Base-by-base conservation (phyloP, 2,888 invertebrate genomes). In the Pemphredon lugubris region DNA sequence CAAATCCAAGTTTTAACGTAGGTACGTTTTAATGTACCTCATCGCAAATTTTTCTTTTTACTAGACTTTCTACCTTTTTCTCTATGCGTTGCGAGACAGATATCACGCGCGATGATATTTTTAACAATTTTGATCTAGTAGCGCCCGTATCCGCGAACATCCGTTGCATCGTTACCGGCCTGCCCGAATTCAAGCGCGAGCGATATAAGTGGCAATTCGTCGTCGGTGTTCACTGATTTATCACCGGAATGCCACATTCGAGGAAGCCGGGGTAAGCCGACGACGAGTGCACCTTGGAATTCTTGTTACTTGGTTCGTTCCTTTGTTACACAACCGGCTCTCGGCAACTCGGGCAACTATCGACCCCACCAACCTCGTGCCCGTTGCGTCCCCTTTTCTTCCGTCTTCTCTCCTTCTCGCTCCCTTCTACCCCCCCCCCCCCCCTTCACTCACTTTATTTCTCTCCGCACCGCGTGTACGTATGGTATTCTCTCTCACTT, bases 291-390 rank as follows among this genome's bases (percentile, higher is more conserved):
- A 69, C 64, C 73, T 68, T 66, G 59, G 65, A 59, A 72, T 69
- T 81, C 68, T 70, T 72, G 68, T 67, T 80, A 76, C 66, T 77
- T 65, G 65, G 51, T 54, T 72, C 73, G 54, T 60, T 82, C 68
- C 71, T 83, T 83, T 82, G 81, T 83, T 81, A 81, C 77, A 80
- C 78, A 81, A 80, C 73, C 78, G 74, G 73, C 76, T 73, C 63
- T 77, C 75, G 73, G 69, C 77, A 73, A 80, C 69, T 81, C 80
- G 70, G 70, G 63, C 77, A 83, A 79, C 81, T 83, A 83, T 83
- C 79, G 79, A 83, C 77, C 81, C 73, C 67, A 73, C 73, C 69
- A 73, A 67, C 48, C 48, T 63, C 65, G 60, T 26, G 48, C 55
- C 57, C 60, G 39, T 59, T 65, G 48, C 39, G 7, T 50, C 60